Percentiles rank a stretch among this genome's conserved stretches.
Conservation (phyloP, 2,113 vertebrate species). For the Hyperoodon ampullatus region DNA sequence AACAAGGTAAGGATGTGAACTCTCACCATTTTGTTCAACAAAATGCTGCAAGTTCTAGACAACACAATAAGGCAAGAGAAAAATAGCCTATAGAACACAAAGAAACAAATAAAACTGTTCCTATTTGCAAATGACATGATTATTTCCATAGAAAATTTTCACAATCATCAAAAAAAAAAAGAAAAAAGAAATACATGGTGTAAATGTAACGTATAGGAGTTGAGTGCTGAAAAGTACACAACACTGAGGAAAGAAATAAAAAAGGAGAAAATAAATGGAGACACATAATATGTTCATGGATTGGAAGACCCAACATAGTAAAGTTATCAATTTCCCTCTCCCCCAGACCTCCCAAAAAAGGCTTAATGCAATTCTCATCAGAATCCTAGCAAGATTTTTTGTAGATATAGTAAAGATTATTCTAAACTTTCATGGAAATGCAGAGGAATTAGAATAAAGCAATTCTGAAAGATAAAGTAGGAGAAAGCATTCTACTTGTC, state of each 20-base stretch:
- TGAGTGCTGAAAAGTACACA: background rate
- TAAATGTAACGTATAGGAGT: background rate
- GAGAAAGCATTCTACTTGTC: background rate
- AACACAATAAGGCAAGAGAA: background rate
- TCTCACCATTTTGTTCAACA: background rate
- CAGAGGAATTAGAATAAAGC: background rate
- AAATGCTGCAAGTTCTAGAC: background rate
- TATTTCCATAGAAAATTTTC: background rate
- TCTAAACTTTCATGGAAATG: background rate
- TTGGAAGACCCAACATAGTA: background rate
- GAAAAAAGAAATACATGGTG: background rate
- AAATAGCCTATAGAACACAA: background rate
- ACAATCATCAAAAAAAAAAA: background rate
- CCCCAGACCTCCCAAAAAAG: too few species aligned
- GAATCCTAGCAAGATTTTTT: background rate
- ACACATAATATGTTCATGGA: background rate
- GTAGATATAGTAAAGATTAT: background rate
- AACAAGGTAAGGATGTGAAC: background rate
- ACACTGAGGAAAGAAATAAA: background rate
- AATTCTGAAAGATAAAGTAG: background rate
- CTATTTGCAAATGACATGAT: background rate
- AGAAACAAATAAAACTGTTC: background rate
- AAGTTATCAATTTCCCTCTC: background rate
- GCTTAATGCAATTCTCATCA: background rate
- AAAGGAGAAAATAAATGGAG: background rate